These are phyloP conservation scores for Zosterops borbonicus DNA, from an alignment of 2,113 vertebrate genomes.

Conservation along the genomic window DNA sequence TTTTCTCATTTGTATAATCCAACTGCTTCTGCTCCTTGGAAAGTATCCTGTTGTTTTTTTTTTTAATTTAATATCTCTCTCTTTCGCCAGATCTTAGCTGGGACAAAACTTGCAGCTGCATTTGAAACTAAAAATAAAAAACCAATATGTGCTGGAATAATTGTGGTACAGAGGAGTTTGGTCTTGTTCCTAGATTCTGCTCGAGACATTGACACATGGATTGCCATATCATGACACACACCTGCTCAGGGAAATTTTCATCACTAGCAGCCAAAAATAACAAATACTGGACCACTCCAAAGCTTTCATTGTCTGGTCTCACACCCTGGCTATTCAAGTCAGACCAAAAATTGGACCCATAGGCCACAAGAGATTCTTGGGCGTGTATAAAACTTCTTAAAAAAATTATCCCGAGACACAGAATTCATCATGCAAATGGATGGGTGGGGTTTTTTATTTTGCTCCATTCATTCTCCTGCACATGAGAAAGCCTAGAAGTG, in stretches of 20 bases:
- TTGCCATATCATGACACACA: not conserved
- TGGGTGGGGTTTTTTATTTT: not conserved
- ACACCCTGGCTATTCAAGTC: not conserved
- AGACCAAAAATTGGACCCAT: not conserved
- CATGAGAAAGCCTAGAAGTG: accelerated
- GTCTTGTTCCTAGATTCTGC: not conserved
- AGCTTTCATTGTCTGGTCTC: not conserved
- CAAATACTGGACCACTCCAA: not conserved
- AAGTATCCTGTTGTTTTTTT: conserved; percentile 5
- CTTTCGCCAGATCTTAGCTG: conserved; percentile 7
- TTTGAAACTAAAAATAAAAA: not conserved
- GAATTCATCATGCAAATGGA: not conserved
- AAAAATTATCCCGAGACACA: not conserved
- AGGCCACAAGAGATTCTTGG: not conserved
- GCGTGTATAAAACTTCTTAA: not conserved
- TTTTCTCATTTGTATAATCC: conserved; percentile 46
- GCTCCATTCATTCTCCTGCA: not conserved
- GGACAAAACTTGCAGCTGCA: not conserved
- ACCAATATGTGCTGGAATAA: not conserved
- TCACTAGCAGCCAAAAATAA: not conserved
- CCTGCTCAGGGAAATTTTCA: not conserved
- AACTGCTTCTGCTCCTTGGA: conserved; percentile 48
- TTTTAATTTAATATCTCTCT: conserved; percentile 13
- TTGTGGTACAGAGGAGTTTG: not conserved
- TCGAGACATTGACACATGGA: not conserved